Conservation (phyloP, 2,888 invertebrate species). For the Catotricha subobsoleta region DNA sequence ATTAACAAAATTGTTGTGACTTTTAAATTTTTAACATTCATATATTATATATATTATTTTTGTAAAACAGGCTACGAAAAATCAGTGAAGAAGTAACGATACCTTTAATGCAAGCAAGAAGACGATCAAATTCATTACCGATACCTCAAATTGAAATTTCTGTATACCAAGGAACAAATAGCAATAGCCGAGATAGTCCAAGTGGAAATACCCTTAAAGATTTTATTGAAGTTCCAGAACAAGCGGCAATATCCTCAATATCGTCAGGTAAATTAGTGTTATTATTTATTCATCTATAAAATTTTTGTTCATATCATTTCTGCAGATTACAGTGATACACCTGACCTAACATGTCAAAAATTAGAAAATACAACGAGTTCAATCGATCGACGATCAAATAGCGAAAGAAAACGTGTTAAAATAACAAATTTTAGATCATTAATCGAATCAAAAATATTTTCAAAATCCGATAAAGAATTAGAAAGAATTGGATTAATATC, state of each 20-base stretch:
- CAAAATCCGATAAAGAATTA: constrained; percentile 78
- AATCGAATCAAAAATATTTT: constrained; percentile 77
- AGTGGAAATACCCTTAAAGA: constrained; percentile 38
- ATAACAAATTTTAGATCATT: constrained; percentile 83
- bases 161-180: constrained; percentile 55
- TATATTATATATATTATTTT: background rate
- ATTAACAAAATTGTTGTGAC: constrained; percentile 21
- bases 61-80: constrained; percentile 49
- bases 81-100: constrained; percentile 64
- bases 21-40: constrained; percentile 3
- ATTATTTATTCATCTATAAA: background rate
- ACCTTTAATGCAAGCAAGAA: constrained; percentile 58
- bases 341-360: constrained; percentile 11
- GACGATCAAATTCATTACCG: constrained; percentile 82
- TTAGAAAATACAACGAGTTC: background rate
- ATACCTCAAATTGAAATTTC: constrained; percentile 86
- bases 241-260: constrained; percentile 34
- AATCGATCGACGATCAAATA: constrained; percentile 40
- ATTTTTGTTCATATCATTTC: background rate
- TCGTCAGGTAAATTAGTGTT: constrained; percentile 18
- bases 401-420: constrained; percentile 78
- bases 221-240: constrained; percentile 60
- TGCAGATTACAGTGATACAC: background rate
- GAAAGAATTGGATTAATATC: constrained; percentile 62
- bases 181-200: constrained; percentile 26